Percentiles rank a stretch among this genome's conserved stretches.
These are phyloP conservation scores for Platycheirus rosarum DNA, from an alignment of 2,888 invertebrate genomes.

Conservation along the genomic window DNA sequence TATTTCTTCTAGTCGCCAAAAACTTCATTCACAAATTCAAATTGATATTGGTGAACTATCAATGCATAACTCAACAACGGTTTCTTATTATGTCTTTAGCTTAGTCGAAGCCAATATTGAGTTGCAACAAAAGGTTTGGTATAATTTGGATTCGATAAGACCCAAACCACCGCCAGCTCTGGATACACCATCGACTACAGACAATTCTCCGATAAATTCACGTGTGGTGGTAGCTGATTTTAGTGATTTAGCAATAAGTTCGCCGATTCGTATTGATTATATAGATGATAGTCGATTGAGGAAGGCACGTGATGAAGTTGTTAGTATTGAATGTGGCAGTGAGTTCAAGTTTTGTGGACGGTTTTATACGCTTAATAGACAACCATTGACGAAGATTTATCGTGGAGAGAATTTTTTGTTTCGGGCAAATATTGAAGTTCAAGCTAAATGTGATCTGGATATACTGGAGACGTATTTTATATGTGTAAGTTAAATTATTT, in stretches of 20 bases:
- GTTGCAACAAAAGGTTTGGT: slow-evolving; percentile 80
- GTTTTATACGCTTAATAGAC: slow-evolving; percentile 81
- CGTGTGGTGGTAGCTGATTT: slow-evolving; percentile 68
- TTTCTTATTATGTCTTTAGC: slow-evolving; percentile 81
- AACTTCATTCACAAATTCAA: slow-evolving; percentile 83
- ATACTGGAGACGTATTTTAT: slow-evolving; percentile 82
- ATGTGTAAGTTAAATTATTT: slow-evolving; percentile 79
- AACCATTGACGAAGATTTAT: slow-evolving; percentile 79
- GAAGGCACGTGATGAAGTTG: slow-evolving; percentile 80
- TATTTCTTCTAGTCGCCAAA: slow-evolving; percentile 83
- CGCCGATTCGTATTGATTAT: slow-evolving; percentile 81
- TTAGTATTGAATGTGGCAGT: slow-evolving; percentile 79
- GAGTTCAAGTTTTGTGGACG: slow-evolving; percentile 81
- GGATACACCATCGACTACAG: slow-evolving; percentile 70
- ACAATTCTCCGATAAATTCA: slow-evolving; percentile 79
- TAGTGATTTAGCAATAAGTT: slow-evolving; percentile 75
- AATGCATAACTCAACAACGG: slow-evolving; percentile 79
- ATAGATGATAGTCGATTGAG: slow-evolving; percentile 80
- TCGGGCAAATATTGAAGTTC: slow-evolving; percentile 80
- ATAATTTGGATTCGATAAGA: slow-evolving; percentile 79
- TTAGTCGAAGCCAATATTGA: slow-evolving; percentile 80
- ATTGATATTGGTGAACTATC: slow-evolving; percentile 82
- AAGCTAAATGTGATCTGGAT: slow-evolving; percentile 80
- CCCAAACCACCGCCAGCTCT: slow-evolving; percentile 69
- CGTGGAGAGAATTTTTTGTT: slow-evolving; percentile 82